Conservation (phyloP, 2,888 invertebrate species). For the Ashinkailepas kermadecensis region DNA sequence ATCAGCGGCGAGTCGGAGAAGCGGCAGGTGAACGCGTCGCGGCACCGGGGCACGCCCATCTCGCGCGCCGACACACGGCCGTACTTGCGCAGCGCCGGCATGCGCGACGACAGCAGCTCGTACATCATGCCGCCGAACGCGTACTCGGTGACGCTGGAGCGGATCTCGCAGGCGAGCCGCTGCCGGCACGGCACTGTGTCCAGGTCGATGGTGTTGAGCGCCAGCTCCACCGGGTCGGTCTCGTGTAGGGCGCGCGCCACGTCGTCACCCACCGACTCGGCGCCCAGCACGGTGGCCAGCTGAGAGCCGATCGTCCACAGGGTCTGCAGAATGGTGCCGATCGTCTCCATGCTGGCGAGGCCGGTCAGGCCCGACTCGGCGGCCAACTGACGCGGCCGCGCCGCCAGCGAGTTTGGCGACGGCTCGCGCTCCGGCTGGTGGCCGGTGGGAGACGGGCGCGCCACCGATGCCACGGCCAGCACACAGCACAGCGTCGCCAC, state of each 20-base stretch:
- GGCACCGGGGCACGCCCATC: not conserved
- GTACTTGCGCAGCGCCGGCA: conserved; percentile 15
- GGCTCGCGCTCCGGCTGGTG: not conserved
- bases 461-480: not conserved
- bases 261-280: not conserved
- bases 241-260: conserved; percentile 19
- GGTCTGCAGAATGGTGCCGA: not conserved
- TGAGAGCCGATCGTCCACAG: not conserved
- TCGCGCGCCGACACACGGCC: not conserved
- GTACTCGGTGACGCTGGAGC: not conserved
- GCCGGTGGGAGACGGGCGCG: not conserved
- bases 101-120: not conserved
- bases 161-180: conserved; percentile 15
- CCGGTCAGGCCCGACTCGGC: not conserved
- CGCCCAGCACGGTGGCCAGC: not conserved
- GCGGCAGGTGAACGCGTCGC: not conserved
- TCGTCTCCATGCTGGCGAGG: not conserved
- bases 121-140: not conserved
- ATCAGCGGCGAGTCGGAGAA: conserved; percentile 14
- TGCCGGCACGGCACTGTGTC: conserved; percentile 9
- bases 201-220: conserved; percentile 22
- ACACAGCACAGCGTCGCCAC: not conserved
- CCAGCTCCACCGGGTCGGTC: conserved; percentile 7
- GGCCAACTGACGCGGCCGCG: not conserved
- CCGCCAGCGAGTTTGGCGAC: not conserved